Percentiles rank a stretch among this genome's conserved stretches.
Conservation (phyloP, 1,140 invertebrate genomes). For the Matsumurasca onukii region DNA sequence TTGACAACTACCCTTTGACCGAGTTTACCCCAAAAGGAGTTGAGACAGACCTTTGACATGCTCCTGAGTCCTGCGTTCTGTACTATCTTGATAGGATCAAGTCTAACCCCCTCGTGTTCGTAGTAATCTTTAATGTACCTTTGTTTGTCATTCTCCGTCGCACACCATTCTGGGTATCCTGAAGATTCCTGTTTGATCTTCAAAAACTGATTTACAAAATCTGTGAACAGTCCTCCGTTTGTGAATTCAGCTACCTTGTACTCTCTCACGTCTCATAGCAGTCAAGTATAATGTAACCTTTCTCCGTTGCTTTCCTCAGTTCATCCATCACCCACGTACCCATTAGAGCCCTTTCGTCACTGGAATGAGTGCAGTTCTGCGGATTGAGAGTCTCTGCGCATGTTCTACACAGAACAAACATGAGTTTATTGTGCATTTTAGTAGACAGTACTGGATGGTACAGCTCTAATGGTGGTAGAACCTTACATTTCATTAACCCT, state of each 20-base stretch:
- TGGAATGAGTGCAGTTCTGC: constrained; percentile 40
- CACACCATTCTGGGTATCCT: constrained; percentile 43
- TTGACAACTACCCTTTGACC: constrained; percentile 41
- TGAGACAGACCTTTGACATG: constrained; percentile 45
- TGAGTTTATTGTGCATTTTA: constrained; percentile 40
- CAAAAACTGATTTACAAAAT: constrained; percentile 45
- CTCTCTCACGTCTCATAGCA: constrained; percentile 48
- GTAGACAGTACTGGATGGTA: constrained; percentile 44
- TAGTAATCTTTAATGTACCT: constrained; percentile 46
- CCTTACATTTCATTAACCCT: constrained; percentile 41
- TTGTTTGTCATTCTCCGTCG: constrained; percentile 39
- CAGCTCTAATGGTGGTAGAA: constrained; percentile 43
- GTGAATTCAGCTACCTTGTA: constrained; percentile 39
- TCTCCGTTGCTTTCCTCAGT: constrained; percentile 44
- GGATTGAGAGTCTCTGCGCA: constrained; percentile 35
- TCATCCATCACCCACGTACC: constrained; percentile 49
- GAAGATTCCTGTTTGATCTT: constrained; percentile 46
- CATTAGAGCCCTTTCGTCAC: constrained; percentile 42
- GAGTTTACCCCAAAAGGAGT: constrained; percentile 47
- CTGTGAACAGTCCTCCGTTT: constrained; percentile 41
- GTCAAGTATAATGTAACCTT: no score
- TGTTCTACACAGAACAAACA: constrained; percentile 44
- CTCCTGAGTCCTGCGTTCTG: constrained; percentile 45
- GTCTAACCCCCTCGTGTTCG: constrained; percentile 44
- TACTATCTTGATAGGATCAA: constrained; percentile 45